A percentile compares a stretch with the other conserved stretches of the same genome.
Evolutionary conservation across 64 coral and sea anemone genomes (phyloP).

Genomic region (Actinia equina): DNA sequence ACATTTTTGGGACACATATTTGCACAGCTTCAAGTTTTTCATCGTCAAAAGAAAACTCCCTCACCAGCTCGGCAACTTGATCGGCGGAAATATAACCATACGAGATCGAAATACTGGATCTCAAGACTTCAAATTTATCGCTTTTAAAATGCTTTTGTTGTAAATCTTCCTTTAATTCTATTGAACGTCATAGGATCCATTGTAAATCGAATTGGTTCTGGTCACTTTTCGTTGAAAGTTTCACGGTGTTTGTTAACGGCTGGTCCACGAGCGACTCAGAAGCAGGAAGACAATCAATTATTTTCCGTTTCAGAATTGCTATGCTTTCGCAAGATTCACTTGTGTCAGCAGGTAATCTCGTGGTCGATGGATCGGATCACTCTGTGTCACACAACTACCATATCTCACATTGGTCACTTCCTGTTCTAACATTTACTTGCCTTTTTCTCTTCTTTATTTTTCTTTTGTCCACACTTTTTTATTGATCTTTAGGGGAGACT

Average conservation of each 20-base stretch:
- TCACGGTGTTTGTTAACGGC: not conserved
- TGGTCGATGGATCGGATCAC: not conserved
- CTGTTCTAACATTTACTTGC: too few species aligned
- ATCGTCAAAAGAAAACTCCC: slow-evolving; percentile 55
- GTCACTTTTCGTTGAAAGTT: not conserved
- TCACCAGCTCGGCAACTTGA: slow-evolving; percentile 36
- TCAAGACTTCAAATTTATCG: slow-evolving; percentile 44
- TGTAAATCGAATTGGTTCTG: not conserved
- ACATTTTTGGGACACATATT: slow-evolving; percentile 31
- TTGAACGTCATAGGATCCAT: slow-evolving; percentile 50
- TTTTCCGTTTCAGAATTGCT: not conserved
- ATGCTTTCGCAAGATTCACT: not conserved
- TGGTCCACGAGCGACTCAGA: not conserved
- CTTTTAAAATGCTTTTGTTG: slow-evolving; percentile 26
- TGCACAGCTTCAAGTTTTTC: slow-evolving; percentile 38
- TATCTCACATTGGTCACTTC: too few species aligned
- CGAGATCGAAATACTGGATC: not conserved
- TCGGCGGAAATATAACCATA: slow-evolving; percentile 47
- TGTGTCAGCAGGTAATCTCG: not conserved
- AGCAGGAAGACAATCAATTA: not conserved
- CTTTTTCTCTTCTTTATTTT: too few species aligned
- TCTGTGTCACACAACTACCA: not conserved
- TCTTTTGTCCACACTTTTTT: too few species aligned
- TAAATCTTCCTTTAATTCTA: slow-evolving; percentile 24
- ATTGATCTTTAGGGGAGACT: too few species aligned